Evolutionary conservation across 2,888 invertebrate genomes (phyloP), one percentile per base, ranked within the genome.

Genomic region (Oligia fasciuncula): DNA sequence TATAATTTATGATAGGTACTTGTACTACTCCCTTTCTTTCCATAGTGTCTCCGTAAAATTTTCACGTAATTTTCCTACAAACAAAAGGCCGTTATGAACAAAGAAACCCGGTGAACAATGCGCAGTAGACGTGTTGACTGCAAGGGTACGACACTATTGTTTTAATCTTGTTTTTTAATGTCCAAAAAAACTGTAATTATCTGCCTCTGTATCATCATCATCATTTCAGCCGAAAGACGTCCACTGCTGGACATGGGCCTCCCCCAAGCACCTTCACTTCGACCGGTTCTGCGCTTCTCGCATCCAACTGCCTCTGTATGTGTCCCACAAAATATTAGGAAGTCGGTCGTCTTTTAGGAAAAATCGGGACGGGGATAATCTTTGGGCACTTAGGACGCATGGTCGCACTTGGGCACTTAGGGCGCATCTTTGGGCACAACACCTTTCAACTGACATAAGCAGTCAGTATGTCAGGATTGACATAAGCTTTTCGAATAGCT

Each of bases 41-140:
- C 51, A 76, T 65, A 79, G 46, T 81, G 86, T 54, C 84, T 73
- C 82, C 85, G 85, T 85, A 77, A 90, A 92, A 91, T 90, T 92
- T 92, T 92, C 90, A 91, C 92, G 91, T 93, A 91, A 93, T 93
- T 93, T 93, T 90, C 91, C 87, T 89, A 86, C 87, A 90, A 92
- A 93, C 92, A 92, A 93, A 93, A 91, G 92, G 89, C 79, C 80
- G 86, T 80, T 84, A 76, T 62, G 87, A 92, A 93, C 93, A 93
- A 93, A 92, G 92, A 91, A 90, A 85, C 80, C 80, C 83, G 78
- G 79, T 89, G 87, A 82, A 89, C 88, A 89, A 89, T 89, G 88
- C 91, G 89, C 91, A 86, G 90, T 89, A 85, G 86, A 86, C 87
- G 89, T 87, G 85, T 88, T 83, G 86, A 85, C 87, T 89, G 89